Percentiles rank a stretch among this genome's conserved stretches.
phyloP scores from a whole-genome alignment of 2,113 vertebrate genomes.

The Oryzias javanicus region DNA sequence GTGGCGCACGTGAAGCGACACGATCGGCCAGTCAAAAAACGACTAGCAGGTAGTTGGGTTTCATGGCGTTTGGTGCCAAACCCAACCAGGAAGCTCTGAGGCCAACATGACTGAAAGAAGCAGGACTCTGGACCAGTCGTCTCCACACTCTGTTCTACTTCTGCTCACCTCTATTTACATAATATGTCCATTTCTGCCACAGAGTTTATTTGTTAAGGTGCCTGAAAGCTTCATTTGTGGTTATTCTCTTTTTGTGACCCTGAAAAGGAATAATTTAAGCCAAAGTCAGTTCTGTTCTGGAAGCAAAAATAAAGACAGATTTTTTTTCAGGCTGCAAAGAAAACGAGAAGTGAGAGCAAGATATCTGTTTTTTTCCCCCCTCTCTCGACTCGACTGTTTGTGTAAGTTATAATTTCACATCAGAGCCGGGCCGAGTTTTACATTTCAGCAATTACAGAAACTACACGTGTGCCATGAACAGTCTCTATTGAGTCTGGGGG shows the following conservation, averaged over 20 bases:
- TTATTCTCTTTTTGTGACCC: slow-evolving; percentile 59
- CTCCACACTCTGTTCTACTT: slow-evolving; percentile 60
- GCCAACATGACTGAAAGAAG: slow-evolving; percentile 54
- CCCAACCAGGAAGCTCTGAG: slow-evolving; percentile 59
- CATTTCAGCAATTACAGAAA: slow-evolving; percentile 76
- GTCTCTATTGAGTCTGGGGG: slow-evolving; percentile 74
- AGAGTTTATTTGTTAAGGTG: slow-evolving; percentile 70
- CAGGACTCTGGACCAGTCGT: slow-evolving; percentile 50
- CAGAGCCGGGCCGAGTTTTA: slow-evolving; percentile 67
- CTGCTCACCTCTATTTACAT: slow-evolving; percentile 63
- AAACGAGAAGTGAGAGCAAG: slow-evolving; percentile 61
- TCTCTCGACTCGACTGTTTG: slow-evolving; percentile 67
- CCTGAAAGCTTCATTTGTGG: slow-evolving; percentile 70
- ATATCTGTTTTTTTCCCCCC: neutral
- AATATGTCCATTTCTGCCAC: slow-evolving; percentile 65
- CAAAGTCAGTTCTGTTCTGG: slow-evolving; percentile 64
- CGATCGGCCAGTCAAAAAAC: slow-evolving; percentile 69
- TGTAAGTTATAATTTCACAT: slow-evolving; percentile 76
- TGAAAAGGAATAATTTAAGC: slow-evolving; percentile 64
- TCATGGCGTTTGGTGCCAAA: slow-evolving; percentile 64
- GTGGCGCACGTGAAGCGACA: slow-evolving; percentile 58
- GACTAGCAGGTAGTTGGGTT: slow-evolving; percentile 50
- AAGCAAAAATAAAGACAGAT: slow-evolving; percentile 35
- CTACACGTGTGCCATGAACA: slow-evolving; percentile 72
- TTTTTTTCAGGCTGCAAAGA: slow-evolving; percentile 54